Conservation (phyloP, 2,888 invertebrate genomes). For the Eristalis pertinax region DNA sequence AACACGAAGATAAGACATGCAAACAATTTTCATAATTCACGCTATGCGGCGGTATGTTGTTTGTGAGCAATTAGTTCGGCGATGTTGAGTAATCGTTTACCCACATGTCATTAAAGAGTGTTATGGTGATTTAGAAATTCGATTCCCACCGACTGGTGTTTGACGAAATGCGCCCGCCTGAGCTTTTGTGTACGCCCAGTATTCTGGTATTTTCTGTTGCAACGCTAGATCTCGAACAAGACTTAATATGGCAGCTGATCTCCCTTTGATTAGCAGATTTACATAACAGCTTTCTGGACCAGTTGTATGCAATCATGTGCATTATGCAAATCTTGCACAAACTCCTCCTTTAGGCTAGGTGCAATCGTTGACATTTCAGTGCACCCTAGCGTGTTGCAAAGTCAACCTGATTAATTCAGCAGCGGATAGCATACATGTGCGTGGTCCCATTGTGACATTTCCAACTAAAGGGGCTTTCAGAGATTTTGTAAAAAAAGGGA, state of each 20-base stretch:
- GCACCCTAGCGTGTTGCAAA: not conserved
- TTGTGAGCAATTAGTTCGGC: not conserved
- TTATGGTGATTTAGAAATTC: not conserved
- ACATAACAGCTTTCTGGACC: not conserved
- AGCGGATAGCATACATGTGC: not conserved
- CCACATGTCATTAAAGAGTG: not conserved
- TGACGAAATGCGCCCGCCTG: not conserved
- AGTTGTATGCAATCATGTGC: not conserved
- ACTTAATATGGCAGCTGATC: not conserved
- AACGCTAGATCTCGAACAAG: not conserved
- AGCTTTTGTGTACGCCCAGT: not conserved
- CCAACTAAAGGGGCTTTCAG: no score
- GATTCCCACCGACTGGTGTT: not conserved
- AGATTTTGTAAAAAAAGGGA: no score
- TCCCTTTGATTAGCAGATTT: not conserved
- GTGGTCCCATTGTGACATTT: not conserved
- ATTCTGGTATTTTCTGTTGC: not conserved
- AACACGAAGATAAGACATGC: constrained; percentile 1
- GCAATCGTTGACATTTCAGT: not conserved
- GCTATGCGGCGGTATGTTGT: not conserved
- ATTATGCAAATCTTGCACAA: not conserved
- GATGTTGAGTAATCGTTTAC: not conserved
- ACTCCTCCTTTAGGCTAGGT: not conserved
- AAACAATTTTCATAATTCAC: not conserved
- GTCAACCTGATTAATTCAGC: not conserved